Evolutionary conservation across 2,888 invertebrate species (phyloP).

Genomic region (Drosophila prostipennis): DNA sequence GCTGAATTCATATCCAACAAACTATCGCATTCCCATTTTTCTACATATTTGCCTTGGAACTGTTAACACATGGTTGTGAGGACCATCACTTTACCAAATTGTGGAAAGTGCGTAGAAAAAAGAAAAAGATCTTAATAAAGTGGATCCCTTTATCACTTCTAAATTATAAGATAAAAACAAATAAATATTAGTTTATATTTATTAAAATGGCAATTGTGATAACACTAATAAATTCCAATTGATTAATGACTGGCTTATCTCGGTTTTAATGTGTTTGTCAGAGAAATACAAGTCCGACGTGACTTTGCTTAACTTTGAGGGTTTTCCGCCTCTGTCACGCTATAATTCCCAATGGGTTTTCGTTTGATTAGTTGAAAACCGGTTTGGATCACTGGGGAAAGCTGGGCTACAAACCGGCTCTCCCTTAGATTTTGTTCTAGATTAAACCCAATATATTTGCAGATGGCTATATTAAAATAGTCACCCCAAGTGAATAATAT

Average conservation of each 20-base stretch:
- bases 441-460: background rate
- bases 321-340: background rate
- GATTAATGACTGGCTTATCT: background rate
- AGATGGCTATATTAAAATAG: background rate
- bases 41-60: background rate
- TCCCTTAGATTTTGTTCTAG: background rate
- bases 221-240: background rate
- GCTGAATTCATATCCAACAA: background rate
- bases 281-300: too few relatives aligned
- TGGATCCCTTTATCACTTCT: too few relatives aligned
- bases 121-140: too few relatives aligned
- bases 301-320: background rate
- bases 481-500: background rate
- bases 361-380: background rate
- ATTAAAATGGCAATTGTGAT: background rate
- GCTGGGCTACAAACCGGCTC: background rate
- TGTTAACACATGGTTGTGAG: background rate
- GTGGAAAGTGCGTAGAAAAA: too few relatives aligned
- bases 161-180: too few relatives aligned
- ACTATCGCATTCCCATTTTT: background rate
- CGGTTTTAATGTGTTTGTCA: too few relatives aligned
- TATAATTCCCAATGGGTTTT: conserved; percentile 7
- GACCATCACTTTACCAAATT: background rate
- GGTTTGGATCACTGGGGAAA: background rate
- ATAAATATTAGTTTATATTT: background rate